Percentiles rank a stretch among this genome's conserved stretches.
Conservation (phyloP, 2,113 vertebrate genomes). For the Chunga burmeisteri region DNA sequence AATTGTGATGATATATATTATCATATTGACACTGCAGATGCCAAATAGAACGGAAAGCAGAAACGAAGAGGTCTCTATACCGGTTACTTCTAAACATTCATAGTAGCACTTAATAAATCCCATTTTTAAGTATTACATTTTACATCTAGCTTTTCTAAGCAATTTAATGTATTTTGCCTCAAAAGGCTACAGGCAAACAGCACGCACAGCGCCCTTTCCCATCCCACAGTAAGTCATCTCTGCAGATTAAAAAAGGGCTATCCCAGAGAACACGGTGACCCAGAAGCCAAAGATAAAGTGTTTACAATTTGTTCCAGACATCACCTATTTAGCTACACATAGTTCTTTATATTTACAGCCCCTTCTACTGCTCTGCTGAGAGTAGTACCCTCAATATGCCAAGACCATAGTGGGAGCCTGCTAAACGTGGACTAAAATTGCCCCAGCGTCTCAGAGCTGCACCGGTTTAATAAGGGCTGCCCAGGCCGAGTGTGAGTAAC, state of each 20-base stretch:
- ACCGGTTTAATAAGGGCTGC: neutral
- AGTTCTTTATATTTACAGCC: slow-evolving; percentile 2
- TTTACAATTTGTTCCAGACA: slow-evolving; percentile 10
- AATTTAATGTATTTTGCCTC: neutral
- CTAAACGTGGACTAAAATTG: neutral
- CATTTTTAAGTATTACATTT: neutral
- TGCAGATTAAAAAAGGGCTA: neutral
- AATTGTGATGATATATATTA: neutral
- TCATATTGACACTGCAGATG: neutral
- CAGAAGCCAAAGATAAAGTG: slow-evolving; percentile 9
- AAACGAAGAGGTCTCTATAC: neutral
- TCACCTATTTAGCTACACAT: neutral
- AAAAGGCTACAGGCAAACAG: neutral
- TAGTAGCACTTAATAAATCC: neutral
- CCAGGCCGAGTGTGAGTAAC: neutral
- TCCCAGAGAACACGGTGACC: neutral
- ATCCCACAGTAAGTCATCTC: neutral
- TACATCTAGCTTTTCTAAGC: neutral
- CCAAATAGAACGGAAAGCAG: neutral
- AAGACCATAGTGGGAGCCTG: neutral
- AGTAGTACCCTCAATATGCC: slow-evolving; percentile 5
- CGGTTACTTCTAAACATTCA: neutral
- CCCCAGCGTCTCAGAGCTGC: neutral
- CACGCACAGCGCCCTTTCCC: neutral
- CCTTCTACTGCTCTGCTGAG: neutral